Base-by-base conservation (phyloP, 1,140 invertebrate species). In the Aleiodes sp. region DNA sequence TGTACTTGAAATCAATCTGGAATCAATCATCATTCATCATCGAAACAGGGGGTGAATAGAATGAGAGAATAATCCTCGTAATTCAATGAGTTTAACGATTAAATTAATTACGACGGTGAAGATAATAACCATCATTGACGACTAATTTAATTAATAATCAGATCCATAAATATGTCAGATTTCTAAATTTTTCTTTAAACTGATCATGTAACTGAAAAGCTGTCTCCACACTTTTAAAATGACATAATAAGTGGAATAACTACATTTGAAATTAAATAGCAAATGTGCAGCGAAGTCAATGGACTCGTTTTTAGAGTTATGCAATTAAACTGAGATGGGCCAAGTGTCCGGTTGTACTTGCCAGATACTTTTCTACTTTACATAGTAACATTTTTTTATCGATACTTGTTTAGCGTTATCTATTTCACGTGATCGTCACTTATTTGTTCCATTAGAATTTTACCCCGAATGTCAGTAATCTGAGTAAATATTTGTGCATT, bases 221-320 rank as follows among this genome's bases (percentile, higher is more conserved):
- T 52, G 46, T 21, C 9, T 52, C 46, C 46, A 52, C 26, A 16
- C n/a, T 52, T 52, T 24, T 21, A 21, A 52, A 52, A 60, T 68
- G 59, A 68, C 24, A 68, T 62, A 68, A 69, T 43, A 29, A 33
- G 9, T 28, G 14, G 39, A 31, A 41, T 46, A 21, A 61, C 16
- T 14, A 35, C 26, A 68, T 31, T 61, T 16, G 24, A 63, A 63
- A 29, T 63, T 16, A 24, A 69, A 29, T 6, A 21, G 56, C 37
- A 21, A 41, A 14, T 37, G 10, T 56, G 21, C 28, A 69, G 46
- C 46, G 41, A 69, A 69, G 67, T 63, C 57, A 68, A 46, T 24
- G 66, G 66, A 68, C 66, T 68, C 19, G 12, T 8, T 59, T 59
- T 14, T 24, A 67, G 52, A 12, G 29, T 68, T 68, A 60, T 39